A percentile compares a stretch with the other conserved stretches of the same genome.
phyloP scores from a whole-genome alignment of 2,797 vertebrate species.

The Rhincodon typus region DNA sequence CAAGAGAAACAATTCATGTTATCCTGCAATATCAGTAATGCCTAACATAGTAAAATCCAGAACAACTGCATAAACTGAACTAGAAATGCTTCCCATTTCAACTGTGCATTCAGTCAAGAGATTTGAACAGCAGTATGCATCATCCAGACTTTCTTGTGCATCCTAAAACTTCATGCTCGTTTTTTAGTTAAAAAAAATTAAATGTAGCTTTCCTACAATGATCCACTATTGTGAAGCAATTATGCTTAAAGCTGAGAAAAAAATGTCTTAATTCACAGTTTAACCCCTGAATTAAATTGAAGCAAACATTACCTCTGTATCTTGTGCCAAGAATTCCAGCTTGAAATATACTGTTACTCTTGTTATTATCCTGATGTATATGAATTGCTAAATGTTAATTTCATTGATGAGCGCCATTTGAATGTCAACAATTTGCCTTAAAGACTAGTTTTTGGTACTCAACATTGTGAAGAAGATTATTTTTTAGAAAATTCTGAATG shows the following conservation, averaged over 20 bases:
- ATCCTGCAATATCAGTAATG: background rate
- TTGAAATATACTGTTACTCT: slow-evolving; percentile 11
- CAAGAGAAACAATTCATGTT: background rate
- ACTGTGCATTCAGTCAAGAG: background rate
- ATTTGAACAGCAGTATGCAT: background rate
- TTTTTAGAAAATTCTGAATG: background rate
- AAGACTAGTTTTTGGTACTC: background rate
- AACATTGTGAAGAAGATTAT: background rate
- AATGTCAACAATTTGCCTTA: slow-evolving; percentile 24
- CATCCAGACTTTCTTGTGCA: background rate
- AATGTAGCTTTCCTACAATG: background rate
- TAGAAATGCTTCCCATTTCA: background rate
- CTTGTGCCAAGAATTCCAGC: slow-evolving; percentile 9
- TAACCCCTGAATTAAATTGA: background rate
- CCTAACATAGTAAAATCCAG: background rate
- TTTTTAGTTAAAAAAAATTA: background rate
- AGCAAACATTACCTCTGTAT: background rate
- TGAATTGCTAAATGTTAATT: slow-evolving; percentile 9
- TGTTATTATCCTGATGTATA: background rate
- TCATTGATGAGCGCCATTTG: background rate
- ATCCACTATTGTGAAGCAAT: background rate
- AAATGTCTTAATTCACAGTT: background rate
- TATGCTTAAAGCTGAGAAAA: background rate
- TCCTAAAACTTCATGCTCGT: background rate
- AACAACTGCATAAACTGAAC: background rate